Base-by-base conservation (phyloP, 2,113 vertebrate genomes). In the Zosterops japonicus region DNA sequence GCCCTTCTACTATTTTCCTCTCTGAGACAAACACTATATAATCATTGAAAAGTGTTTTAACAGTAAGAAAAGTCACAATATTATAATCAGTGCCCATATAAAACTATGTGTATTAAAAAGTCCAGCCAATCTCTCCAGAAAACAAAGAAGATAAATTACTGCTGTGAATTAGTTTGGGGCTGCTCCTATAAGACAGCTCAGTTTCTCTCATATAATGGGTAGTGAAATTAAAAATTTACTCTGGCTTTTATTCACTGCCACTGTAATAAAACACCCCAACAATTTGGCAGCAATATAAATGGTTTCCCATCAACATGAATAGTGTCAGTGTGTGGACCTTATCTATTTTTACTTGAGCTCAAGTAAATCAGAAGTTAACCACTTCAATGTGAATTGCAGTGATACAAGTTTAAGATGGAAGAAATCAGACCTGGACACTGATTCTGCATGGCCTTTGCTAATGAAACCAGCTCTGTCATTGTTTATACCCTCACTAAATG, bases 341-440 rank as follows among this genome's bases (percentile, higher is more conserved):
- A 82, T 78, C 77, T 86, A 46, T 68, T 93, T 89, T 85, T 74
- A 91, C 55, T n/a, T 53, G 52, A 87, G 59, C 63, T 86, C 53
- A 61, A 50, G 59, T 90, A 95, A 93, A 92, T 93, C 93, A 95
- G 63, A 93, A 91, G 42, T 85, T 91, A 94, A 93, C 67, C 49
- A 77, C 77, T 91, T 90, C 78, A 65, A 44, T 33, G 63, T 67
- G 31, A 86, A 80, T 85, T 77, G 76, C 11, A 94, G 41, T 24
- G 36, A 61, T 61, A 59, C 10, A 78, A 87, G 75, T 52, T 65
- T 86, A 67, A 83, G 67, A 91, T 87, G 2, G 42, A 93, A 67
- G 44, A 87, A 75, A 83, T 71, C 27, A 27, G 71, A 69, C 68
- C 47, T 50, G 60, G 47, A n/a, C 88, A 83, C 80, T 60, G 83